Base-by-base conservation (phyloP, 2,113 vertebrate genomes). In the Paratilapia polleni region DNA sequence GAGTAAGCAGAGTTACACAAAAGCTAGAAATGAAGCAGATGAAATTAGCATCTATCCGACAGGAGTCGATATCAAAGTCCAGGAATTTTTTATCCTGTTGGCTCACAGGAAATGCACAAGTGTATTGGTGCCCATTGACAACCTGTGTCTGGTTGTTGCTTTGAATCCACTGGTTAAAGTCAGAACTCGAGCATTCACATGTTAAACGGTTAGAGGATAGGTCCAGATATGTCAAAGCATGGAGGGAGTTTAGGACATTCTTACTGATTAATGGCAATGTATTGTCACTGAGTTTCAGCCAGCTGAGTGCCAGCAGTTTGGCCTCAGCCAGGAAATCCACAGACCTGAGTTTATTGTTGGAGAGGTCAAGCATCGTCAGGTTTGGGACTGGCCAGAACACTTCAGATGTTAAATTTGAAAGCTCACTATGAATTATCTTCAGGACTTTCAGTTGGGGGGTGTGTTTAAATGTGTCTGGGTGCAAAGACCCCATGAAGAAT, bases 151-250 rank as follows among this genome's bases (percentile, higher is more conserved):
- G 84, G 28, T n/a, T 79, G 78, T 80, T 82, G 4, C 13, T 66
- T 54, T 86, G 73, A 4, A 89, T 85, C 93, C 94, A 96, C 0
- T 90, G 7, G 20, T 92, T 85, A 56, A 96, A 94, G 66, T 73
- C 66, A 22, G 78, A 60, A 36, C 93, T 95, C n/a, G 80, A 86
- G 52, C 94, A 95, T 43, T 87, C 90, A 80, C 94, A 95, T 7
- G 83, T 87, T 63, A 95, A 92, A 2, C 85, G 75, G 83, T 95
- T 96, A 8, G 78, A 68, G 20, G 20, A 2, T 47, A 94, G 57
- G 79, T 96, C 93, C 15, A 96, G 75, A 61, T 88, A 89, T 5
- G 15, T 89, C 10, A 95, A 90, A 17, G 57, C 60, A 26, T 88
- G 75, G 3, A 95, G 82, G 6, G 80, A 88, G 0, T 0, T 24